Conservation (phyloP, 2,888 invertebrate species). For the Micoletzkya japonica region DNA sequence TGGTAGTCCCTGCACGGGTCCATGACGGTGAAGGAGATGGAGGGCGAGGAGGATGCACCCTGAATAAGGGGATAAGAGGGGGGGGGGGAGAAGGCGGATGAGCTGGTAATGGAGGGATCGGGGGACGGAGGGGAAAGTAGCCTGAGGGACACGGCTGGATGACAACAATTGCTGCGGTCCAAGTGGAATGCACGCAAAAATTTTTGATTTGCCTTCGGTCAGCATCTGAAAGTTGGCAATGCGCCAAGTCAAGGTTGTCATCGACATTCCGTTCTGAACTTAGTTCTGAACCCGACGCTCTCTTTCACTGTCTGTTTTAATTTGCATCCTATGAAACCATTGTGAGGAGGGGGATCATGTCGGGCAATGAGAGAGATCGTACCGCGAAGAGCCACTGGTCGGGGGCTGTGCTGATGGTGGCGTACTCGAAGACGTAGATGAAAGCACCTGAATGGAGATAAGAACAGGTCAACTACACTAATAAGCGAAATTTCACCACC, state of each 20-base stretch:
- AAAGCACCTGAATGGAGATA: conserved; percentile 44
- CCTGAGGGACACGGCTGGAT: too few relatives aligned
- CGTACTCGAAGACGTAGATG: conserved; percentile 61
- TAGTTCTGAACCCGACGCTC: not conserved
- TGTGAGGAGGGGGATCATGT: too few relatives aligned
- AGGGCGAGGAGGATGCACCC: conserved; percentile 56
- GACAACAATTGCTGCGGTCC: too few relatives aligned
- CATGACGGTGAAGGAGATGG: conserved; percentile 53
- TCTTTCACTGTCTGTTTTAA: too few relatives aligned
- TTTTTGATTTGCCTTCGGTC: too few relatives aligned
- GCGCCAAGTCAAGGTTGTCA: not conserved
- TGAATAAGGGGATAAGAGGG: conserved; percentile 35
- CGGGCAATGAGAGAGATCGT: conserved; percentile 27
- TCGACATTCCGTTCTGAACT: not conserved
- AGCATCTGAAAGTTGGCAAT: too few relatives aligned
- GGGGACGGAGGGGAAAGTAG: too few relatives aligned
- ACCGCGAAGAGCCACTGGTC: conserved; percentile 61
- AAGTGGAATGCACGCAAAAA: too few relatives aligned
- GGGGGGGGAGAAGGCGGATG: too few relatives aligned
- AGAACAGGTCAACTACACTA: too few relatives aligned
- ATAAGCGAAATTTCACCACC: not conserved
- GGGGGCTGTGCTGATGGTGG: conserved; percentile 46
- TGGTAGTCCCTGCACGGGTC: conserved; percentile 61
- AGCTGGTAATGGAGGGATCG: too few relatives aligned
- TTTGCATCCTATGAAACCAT: not conserved